Base-by-base conservation (phyloP, 2,797 vertebrate species). In the Leptodactylus fallax region DNA sequence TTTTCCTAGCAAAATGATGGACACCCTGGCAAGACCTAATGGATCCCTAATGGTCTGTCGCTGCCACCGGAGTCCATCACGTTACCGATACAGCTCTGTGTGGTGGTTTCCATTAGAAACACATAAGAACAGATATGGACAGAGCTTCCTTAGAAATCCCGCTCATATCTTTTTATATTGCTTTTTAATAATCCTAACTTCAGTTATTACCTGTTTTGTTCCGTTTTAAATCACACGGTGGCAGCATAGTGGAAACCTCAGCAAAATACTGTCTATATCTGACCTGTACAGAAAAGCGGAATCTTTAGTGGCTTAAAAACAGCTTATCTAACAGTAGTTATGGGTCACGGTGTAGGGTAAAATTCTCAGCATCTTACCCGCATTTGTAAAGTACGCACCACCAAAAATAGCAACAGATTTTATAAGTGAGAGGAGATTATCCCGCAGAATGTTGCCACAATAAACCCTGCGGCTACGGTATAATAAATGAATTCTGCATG, bases 241-340 rank as follows among this genome's bases (percentile, higher is more conserved):
- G 95, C 95, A 96, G 95, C 93, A 95, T 92, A 92, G 92, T 94
- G 92, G 93, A 95, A 93, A 95, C 10, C 27, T 19, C 11, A 60
- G 21, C 23, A 72, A 58, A 56, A 74, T 74, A 72, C 1, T 3
- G 19, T 25, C 1, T 83, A 17, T 47, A n/a, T 47, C 36, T 76
- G 69, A 74, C 83, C 69, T 84, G 71, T 58, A 84, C 8, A 71
- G 53, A 76, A 76, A 56, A 83, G 17, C 53, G 21, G 17, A 60
- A 58, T 36, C 9, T 72, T 74, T 36, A n/a, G 36, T 61, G 69
- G 69, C 83, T 74, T 56, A 36, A 76, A 74, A 76, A 60, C 83
- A 84, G 69, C 83, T 84, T 71, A 76, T 76, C 72, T 76, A 84
- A 60, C 83, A 74, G 69, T 10, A 45, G 83, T 84, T 76, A 76